Evolutionary conservation across 2,797 vertebrate species (phyloP).

Genomic region (Peromyscus aztecus): DNA sequence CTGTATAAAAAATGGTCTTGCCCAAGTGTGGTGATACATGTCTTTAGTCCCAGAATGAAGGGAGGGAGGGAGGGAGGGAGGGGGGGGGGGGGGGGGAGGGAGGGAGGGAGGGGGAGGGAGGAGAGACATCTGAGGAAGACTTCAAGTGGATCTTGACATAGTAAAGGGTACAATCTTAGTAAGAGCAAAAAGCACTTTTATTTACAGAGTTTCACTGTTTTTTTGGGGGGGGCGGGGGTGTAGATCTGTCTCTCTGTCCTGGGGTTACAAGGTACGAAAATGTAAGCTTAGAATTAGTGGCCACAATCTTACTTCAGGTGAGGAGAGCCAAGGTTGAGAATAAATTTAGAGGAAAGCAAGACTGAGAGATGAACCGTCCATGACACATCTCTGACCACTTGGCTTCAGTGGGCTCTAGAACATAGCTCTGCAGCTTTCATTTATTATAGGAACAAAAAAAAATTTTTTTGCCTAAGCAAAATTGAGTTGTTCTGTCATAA

Average conservation of each 20-base stretch:
- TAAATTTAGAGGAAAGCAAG: background rate
- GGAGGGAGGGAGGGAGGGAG: background rate
- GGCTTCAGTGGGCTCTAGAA: background rate
- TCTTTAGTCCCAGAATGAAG: background rate
- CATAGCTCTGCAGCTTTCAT: background rate
- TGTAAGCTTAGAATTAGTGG: background rate
- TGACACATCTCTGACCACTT: background rate
- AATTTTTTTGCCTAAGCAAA: background rate
- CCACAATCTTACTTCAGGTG: background rate
- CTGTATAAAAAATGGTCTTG: background rate
- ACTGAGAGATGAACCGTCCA: background rate
- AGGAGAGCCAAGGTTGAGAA: background rate
- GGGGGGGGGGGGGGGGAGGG: background rate
- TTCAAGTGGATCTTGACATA: background rate
- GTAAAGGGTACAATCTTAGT: background rate
- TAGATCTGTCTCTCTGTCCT: background rate
- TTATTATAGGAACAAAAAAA: background rate
- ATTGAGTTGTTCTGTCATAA: background rate
- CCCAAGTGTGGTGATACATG: background rate
- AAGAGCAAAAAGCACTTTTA: background rate
- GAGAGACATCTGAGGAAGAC: background rate
- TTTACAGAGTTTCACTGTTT: background rate
- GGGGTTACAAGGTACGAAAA: background rate
- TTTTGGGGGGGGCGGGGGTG: no score
- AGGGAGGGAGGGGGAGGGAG: background rate